Conservation (phyloP, 2,113 vertebrate genomes). For the Rhea pennata region DNA sequence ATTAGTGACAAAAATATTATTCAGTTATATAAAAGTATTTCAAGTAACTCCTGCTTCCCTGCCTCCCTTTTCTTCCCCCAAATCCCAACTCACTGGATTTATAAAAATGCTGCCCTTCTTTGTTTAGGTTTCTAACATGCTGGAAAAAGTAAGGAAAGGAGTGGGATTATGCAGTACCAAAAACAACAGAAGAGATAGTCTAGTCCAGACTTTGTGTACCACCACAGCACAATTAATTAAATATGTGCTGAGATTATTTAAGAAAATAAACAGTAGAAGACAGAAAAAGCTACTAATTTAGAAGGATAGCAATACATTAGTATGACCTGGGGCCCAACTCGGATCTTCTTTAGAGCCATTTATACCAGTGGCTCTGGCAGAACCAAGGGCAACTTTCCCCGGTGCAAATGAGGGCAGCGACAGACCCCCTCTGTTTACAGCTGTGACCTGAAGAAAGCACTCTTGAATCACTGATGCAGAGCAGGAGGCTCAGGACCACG, state of each 20-base stretch:
- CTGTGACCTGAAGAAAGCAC: not conserved
- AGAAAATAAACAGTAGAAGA: not conserved
- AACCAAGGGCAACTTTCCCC: not conserved
- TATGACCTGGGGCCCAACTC: not conserved
- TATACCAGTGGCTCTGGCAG: not conserved
- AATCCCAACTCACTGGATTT: not conserved
- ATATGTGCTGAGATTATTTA: not conserved
- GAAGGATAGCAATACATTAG: not conserved
- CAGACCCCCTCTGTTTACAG: not conserved
- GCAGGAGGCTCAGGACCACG: not conserved
- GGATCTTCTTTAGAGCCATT: not conserved
- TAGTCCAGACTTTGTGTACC: not conserved
- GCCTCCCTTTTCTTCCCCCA: not conserved
- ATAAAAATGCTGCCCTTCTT: not conserved
- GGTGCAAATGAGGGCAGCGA: rapidly evolving
- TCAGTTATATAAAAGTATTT: not conserved
- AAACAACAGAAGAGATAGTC: not conserved
- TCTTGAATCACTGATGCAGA: not conserved
- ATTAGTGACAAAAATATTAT: not conserved
- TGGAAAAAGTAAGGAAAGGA: not conserved
- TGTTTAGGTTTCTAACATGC: not conserved
- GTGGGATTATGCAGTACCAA: not conserved
- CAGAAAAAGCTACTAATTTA: not conserved
- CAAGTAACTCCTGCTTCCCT: not conserved
- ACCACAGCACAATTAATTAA: not conserved